Evolutionary conservation across 2,797 vertebrate species (phyloP).

Genomic region (Semaprochilodus insignis): DNA sequence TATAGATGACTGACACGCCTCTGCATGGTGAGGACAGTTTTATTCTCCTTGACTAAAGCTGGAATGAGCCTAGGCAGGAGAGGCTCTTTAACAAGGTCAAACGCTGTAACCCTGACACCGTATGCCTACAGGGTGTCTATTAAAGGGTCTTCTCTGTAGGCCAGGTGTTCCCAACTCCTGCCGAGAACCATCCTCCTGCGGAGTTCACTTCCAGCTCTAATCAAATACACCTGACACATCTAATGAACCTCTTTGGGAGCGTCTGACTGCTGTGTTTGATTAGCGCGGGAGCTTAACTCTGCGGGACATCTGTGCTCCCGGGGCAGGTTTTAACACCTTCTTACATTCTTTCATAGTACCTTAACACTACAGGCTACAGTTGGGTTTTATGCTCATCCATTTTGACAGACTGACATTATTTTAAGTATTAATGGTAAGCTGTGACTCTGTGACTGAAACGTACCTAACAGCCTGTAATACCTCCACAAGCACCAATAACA

Average conservation of each 20-base stretch:
- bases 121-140: not conserved
- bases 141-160: not conserved
- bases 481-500: too few relatives aligned
- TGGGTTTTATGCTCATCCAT: not conserved
- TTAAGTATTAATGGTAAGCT: not conserved
- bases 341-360: not conserved
- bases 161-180: not conserved
- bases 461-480: too few relatives aligned
- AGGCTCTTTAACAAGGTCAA: slow-evolving; percentile 9
- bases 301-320: not conserved
- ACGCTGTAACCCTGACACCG: not conserved
- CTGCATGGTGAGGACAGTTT: slow-evolving; percentile 34
- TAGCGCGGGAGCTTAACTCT: not conserved
- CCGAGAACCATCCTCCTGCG: not conserved
- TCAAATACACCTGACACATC: not conserved
- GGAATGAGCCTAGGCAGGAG: not conserved
- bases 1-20: not conserved
- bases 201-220: not conserved
- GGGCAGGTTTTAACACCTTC: not conserved
- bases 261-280: not conserved
- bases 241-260: not conserved
- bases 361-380: not conserved
- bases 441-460: too few relatives aligned
- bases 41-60: slow-evolving; percentile 19
- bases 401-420: not conserved